Conservation (phyloP, 1,140 invertebrate genomes). For the Nymphalis io region DNA sequence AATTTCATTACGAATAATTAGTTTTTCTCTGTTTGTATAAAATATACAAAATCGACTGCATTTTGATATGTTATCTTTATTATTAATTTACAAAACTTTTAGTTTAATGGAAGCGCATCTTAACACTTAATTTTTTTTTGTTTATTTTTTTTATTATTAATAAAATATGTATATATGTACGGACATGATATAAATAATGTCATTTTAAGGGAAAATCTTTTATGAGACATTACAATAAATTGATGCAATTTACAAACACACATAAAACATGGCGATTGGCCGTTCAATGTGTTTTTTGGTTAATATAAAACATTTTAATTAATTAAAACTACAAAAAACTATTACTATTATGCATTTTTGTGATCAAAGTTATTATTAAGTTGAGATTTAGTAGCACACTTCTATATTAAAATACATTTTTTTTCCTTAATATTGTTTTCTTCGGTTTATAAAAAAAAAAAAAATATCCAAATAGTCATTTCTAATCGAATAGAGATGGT, state of each 20-base stretch:
- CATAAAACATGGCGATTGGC: background rate
- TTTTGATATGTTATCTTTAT: too few relatives aligned
- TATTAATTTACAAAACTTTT: too few relatives aligned
- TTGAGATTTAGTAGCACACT: background rate
- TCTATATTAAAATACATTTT: background rate
- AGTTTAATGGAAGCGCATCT: too few relatives aligned
- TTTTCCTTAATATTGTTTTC: background rate
- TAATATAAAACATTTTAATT: background rate
- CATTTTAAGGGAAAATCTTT: background rate
- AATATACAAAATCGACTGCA: too few relatives aligned
- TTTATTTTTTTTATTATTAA: too few relatives aligned
- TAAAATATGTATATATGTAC: background rate
- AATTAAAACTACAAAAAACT: background rate
- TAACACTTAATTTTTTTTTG: too few relatives aligned
- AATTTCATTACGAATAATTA: too few relatives aligned
- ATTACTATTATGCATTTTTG: background rate
- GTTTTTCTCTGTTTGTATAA: too few relatives aligned
- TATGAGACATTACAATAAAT: background rate
- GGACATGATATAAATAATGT: background rate
- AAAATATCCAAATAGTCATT: constrained; percentile 48
- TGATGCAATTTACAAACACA: constrained; percentile 2
- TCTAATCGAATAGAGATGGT: constrained; percentile 59
- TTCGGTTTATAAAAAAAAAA: background rate
- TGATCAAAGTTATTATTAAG: background rate
- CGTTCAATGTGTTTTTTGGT: background rate